A percentile compares a stretch with the other conserved stretches of the same genome.
Evolutionary conservation across 2,888 invertebrate genomes (phyloP).

Genomic region (Microchrysa polita): DNA sequence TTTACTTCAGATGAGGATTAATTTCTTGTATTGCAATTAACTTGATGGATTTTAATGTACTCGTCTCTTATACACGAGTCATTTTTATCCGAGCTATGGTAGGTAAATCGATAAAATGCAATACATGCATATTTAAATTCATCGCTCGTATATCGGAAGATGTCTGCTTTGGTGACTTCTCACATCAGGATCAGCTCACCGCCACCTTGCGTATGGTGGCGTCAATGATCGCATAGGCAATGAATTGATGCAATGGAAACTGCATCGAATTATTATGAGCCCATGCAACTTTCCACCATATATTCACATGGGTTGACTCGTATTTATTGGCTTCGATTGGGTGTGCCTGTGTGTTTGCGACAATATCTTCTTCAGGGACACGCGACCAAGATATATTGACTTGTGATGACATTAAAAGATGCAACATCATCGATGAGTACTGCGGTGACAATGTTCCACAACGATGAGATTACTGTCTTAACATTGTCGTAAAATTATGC

Average conservation of each 20-base stretch:
- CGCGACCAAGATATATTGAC: conserved; percentile 42
- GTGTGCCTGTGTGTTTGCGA: too few species aligned
- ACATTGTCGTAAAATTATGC: conserved; percentile 32
- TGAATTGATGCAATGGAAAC: conserved; percentile 1
- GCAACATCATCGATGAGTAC: conserved; percentile 39
- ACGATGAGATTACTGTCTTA: conserved; percentile 25
- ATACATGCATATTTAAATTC: too few species aligned
- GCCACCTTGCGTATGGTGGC: neutral
- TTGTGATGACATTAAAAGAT: conserved; percentile 40
- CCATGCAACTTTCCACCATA: neutral
- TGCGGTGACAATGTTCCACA: conserved; percentile 28
- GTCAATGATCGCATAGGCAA: neutral
- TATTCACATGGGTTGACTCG: neutral
- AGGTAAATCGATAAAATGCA: conserved; percentile 37
- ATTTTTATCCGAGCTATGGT: conserved; percentile 40
- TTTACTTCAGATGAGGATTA: conserved; percentile 29
- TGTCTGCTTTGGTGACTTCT: neutral
- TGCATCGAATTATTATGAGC: conserved; percentile 26
- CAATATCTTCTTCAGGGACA: conserved; percentile 43
- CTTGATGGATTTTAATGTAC: conserved; percentile 44
- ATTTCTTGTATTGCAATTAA: conserved; percentile 41
- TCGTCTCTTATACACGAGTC: conserved; percentile 29
- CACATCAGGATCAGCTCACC: neutral
- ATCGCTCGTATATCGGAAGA: too few species aligned
- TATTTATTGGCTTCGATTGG: too few species aligned